These are phyloP conservation scores for Illadopsis cleaveri DNA, from an alignment of 2,113 vertebrate genomes.

Conservation along the genomic window DNA sequence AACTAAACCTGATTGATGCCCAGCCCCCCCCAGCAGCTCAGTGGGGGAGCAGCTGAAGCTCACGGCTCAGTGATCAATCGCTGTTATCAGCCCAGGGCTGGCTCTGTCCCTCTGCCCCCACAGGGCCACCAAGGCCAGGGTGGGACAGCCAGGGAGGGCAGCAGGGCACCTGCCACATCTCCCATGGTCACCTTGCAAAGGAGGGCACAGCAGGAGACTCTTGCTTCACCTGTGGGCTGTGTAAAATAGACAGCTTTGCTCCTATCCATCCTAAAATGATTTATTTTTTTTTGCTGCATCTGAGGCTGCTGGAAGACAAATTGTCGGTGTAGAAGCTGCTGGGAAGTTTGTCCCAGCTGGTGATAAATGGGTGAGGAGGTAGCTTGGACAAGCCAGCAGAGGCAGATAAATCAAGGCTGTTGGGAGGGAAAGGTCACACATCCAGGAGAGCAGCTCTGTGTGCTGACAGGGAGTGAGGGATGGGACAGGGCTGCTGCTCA, in stretches of 20 bases:
- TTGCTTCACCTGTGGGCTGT: background rate
- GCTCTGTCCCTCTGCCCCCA: background rate
- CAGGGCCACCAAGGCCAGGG: background rate
- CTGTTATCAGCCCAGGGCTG: background rate
- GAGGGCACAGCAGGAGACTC: background rate
- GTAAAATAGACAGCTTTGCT: background rate
- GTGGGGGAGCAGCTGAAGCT: background rate
- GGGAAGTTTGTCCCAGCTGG: background rate
- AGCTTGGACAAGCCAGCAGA: background rate
- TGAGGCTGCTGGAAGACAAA: background rate
- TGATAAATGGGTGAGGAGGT: background rate
- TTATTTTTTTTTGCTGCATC: background rate
- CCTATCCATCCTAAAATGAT: background rate
- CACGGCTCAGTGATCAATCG: background rate
- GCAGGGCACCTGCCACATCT: fast-evolving
- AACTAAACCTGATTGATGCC: slow-evolving; percentile 35
- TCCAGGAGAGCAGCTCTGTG: background rate
- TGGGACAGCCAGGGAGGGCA: background rate
- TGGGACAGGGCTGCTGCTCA: slow-evolving; percentile 35
- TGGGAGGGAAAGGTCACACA: background rate
- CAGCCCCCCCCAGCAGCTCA: background rate
- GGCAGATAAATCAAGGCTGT: background rate
- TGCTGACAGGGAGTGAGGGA: background rate
- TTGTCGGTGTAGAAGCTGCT: background rate
- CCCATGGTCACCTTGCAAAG: background rate